Evolutionary conservation across 2,113 vertebrate species (phyloP).

Genomic region (Nyctereutes procyonoides): DNA sequence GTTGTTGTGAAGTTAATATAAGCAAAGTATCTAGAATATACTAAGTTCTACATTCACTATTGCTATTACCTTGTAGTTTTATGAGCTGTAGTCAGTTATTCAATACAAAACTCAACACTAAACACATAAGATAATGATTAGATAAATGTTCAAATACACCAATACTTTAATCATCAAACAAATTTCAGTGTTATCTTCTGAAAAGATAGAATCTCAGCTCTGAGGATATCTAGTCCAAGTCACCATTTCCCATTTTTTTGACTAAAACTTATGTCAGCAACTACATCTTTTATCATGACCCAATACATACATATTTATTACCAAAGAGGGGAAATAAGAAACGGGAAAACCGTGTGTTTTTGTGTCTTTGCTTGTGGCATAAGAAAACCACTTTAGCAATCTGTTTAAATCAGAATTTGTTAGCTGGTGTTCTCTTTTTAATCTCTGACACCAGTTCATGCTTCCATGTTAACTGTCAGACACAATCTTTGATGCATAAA

Average conservation of each 20-base stretch:
- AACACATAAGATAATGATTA: background rate
- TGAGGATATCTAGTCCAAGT: background rate
- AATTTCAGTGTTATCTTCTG: background rate
- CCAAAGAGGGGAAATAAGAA: constrained; percentile 32
- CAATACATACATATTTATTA: background rate
- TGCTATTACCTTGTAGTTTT: background rate
- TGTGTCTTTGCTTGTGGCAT: constrained; percentile 5
- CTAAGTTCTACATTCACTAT: background rate
- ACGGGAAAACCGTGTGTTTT: background rate
- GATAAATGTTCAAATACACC: background rate
- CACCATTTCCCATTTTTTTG: background rate
- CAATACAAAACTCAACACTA: background rate
- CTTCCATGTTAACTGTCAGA: background rate
- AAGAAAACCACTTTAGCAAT: constrained; percentile 7
- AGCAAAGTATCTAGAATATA: background rate
- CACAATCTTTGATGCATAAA: background rate
- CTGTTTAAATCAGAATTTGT: background rate
- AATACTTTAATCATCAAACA: constrained; percentile 13
- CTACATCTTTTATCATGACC: background rate
- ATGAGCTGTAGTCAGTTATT: background rate
- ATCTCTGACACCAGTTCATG: background rate
- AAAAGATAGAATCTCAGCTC: background rate
- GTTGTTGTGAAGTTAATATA: background rate
- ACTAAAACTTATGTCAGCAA: background rate
- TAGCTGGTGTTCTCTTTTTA: background rate